Evolutionary conservation across 2,113 vertebrate species (phyloP).

Genomic region (Salvelinus fontinalis): DNA sequence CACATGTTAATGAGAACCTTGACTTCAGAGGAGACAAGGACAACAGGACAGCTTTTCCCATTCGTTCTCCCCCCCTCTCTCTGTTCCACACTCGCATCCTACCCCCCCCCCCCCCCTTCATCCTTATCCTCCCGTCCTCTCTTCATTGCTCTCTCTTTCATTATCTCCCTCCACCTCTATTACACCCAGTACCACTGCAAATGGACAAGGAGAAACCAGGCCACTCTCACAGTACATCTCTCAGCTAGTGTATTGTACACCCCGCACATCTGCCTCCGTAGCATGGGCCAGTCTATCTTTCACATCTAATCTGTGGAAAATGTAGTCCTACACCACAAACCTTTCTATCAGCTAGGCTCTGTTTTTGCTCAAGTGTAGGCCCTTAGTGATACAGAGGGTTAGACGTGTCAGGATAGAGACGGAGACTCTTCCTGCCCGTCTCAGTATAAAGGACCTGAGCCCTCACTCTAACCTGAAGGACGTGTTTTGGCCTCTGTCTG

Average conservation of each 20-base stretch:
- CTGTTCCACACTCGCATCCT: slow-evolving; percentile 32
- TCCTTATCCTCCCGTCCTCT: slow-evolving; percentile 36
- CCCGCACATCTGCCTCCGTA: neutral
- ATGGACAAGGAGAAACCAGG: slow-evolving; percentile 31
- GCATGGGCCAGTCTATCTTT: neutral
- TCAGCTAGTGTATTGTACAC: neutral
- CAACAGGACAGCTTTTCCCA: slow-evolving; percentile 44
- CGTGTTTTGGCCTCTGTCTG: slow-evolving; percentile 31
- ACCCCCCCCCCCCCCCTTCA: slow-evolving; percentile 11
- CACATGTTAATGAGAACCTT: slow-evolving; percentile 78
- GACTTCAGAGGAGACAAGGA: slow-evolving; percentile 70
- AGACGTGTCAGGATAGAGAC: neutral
- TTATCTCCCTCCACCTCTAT: neutral
- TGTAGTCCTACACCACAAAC: too few species aligned
- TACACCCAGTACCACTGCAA: neutral
- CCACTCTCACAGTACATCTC: slow-evolving; percentile 26
- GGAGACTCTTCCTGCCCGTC: neutral
- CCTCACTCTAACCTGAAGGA: slow-evolving; percentile 26
- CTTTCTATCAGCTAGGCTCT: neutral
- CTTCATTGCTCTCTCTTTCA: slow-evolving; percentile 46
- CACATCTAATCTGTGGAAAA: too few species aligned
- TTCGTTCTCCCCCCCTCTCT: slow-evolving; percentile 9
- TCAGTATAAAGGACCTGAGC: neutral
- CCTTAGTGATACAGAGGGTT: neutral
- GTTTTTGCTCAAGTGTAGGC: neutral